These are phyloP conservation scores for Grallaria varia DNA, from an alignment of 2,113 vertebrate genomes.

Conservation along the genomic window DNA sequence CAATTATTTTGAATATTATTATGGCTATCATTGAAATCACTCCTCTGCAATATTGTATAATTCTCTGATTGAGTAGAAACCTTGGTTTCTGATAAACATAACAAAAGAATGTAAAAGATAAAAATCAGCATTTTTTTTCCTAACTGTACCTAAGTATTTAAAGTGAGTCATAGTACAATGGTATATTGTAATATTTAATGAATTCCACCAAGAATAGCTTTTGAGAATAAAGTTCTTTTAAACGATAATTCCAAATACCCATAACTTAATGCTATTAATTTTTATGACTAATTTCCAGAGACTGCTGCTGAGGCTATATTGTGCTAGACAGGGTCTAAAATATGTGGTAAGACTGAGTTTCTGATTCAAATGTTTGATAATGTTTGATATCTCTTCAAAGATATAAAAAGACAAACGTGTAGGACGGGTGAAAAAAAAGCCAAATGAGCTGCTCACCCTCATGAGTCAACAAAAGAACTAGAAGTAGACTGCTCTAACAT, in stretches of 20 bases:
- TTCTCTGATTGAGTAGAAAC: not conserved
- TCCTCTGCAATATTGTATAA: not conserved
- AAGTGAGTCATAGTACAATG: not conserved
- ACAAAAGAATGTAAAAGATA: not conserved
- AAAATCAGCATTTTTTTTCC: not conserved
- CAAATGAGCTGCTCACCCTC: not conserved
- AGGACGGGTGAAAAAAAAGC: not conserved
- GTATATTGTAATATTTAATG: not conserved
- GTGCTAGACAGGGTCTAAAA: not conserved
- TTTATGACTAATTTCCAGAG: not conserved
- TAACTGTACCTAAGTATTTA: not conserved
- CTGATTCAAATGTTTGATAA: not conserved
- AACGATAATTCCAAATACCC: not conserved
- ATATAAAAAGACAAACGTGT: not conserved
- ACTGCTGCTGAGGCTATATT: not conserved
- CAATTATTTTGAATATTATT: constrained; percentile 22
- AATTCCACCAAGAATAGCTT: not conserved
- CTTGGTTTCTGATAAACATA: not conserved
- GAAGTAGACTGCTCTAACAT: not conserved
- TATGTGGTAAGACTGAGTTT: not conserved
- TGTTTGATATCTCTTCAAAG: not conserved
- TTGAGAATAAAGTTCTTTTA: not conserved
- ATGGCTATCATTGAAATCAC: not conserved
- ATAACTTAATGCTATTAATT: not conserved
- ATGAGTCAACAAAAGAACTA: not conserved